These are phyloP conservation scores for Oscheius sp. DNA, from an alignment of 1,140 invertebrate species.

Conservation along the genomic window DNA sequence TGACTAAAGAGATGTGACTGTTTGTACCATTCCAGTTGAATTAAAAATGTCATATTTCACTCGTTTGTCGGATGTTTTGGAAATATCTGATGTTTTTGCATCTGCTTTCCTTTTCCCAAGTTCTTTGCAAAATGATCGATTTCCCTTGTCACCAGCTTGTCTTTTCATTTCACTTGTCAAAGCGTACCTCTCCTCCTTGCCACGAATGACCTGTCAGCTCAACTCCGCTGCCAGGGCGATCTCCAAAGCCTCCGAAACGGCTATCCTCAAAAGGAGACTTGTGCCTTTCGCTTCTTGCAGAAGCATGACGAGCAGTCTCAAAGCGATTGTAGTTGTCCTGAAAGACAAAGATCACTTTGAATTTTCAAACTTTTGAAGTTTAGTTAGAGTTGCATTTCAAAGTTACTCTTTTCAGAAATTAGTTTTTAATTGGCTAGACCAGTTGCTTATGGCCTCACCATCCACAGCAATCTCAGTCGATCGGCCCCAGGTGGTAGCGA, in stretches of 20 bases:
- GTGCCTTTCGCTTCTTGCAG: constrained; percentile 4
- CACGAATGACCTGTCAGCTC: constrained; percentile 49
- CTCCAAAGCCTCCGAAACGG: constrained; percentile 56
- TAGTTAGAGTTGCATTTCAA: too few species aligned
- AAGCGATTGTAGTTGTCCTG: constrained; percentile 45
- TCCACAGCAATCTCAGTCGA: too few species aligned
- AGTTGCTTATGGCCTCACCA: too few species aligned
- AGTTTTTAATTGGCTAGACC: background rate
- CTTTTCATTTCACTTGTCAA: too few species aligned
- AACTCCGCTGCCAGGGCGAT: constrained; percentile 58
- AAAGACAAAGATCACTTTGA: constrained; percentile 3
- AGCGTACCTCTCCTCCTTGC: constrained; percentile 55
- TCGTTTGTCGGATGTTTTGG: background rate
- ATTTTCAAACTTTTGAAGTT: background rate
- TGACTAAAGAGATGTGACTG: too few species aligned
- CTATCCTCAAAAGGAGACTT: constrained; percentile 20
- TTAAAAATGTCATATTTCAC: background rate
- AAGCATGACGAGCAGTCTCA: constrained; percentile 34
- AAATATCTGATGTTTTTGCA: too few species aligned
- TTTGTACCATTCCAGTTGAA: too few species aligned
- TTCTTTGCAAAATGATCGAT: too few species aligned
- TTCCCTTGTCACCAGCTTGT: too few species aligned
- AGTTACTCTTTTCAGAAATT: background rate
- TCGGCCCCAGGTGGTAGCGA: too few species aligned
- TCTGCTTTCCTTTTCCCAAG: too few species aligned